Base-by-base conservation (phyloP, 2,888 invertebrate genomes). In the Conus canariensis region DNA sequence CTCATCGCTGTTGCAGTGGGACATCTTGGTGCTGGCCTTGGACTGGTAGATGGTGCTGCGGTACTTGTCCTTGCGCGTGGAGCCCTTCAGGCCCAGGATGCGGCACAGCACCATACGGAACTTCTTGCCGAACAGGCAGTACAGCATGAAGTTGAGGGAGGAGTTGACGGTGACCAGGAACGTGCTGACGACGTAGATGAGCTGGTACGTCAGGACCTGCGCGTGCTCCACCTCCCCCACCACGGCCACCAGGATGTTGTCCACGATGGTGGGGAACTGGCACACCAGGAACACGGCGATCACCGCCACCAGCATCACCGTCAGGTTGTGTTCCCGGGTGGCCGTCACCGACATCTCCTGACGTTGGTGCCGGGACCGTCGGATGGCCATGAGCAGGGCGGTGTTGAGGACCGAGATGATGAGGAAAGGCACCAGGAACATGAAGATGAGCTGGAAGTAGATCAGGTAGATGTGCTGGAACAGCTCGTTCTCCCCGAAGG, bases 251-350 rank as follows among this genome's bases (percentile, higher is more conserved):
- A 95, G 92, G 80, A 96, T 95, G 91, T 96, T 96, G 94, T 96
- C 96, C 12, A 95, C 93, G 56, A 96, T 94, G 19, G 95, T 94
- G 16, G 95, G 95, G 83, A 96, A 92, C 97, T 99, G 99, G 97
- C 99, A 98, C 89, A 98, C 97, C 96, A 99, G 98, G 97, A 99
- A 99, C 1, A 99, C 99, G 83, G 98, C 97, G 88, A 99, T 99
- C n/a, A 99, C 99, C 94, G 98, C 98, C 88, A 99, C 97, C 91
- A 99, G 97, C 99, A 99, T 99, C 89, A 98, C 98, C 30, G 99
- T 99, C 91, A 99, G 97, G n/a, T 98, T 98, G 92, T 99, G 98
- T 96, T 99, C 99, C 80, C 98, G 98, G 56, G 91, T 90, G 60
- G 92, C 92, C 25, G 93, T 92, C 56, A 91, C 92, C 6, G 93